These are phyloP conservation scores for Eudyptes chrysolophus DNA, from an alignment of 2,113 vertebrate species.

Conservation along the genomic window DNA sequence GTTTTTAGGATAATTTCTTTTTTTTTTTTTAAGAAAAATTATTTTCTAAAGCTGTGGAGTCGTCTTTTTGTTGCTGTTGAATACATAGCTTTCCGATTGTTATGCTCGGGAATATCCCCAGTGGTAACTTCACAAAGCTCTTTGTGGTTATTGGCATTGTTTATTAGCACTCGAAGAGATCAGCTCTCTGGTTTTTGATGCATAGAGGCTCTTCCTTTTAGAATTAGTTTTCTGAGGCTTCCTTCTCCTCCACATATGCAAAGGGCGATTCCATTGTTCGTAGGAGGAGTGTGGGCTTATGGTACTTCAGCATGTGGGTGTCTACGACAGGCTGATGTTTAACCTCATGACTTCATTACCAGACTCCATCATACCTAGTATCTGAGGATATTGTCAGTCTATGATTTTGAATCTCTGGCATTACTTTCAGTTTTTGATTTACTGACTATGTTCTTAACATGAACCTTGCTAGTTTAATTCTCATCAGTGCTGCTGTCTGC, in stretches of 20 bases:
- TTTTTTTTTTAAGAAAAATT: background rate
- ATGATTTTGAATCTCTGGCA: background rate
- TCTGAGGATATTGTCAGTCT: background rate
- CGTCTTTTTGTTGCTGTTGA: background rate
- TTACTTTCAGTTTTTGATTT: slow-evolving; percentile 46
- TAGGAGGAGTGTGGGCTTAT: background rate
- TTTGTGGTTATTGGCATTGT: background rate
- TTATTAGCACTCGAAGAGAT: background rate
- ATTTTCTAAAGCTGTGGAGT: background rate
- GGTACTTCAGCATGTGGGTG: background rate
- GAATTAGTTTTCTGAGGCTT: background rate
- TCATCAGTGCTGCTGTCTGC: slow-evolving; percentile 29
- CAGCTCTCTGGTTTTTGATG: background rate
- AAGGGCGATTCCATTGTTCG: background rate
- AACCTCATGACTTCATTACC: slow-evolving; percentile 4
- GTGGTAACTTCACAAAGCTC: background rate
- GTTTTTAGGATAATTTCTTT: background rate
- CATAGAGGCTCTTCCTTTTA: background rate
- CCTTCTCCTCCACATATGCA: background rate
- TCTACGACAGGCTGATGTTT: background rate
- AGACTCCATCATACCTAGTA: background rate
- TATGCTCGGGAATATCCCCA: background rate
- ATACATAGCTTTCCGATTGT: background rate
- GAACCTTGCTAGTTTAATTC: slow-evolving; percentile 65
- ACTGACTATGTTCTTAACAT: slow-evolving; percentile 65